Evolutionary conservation across 2,888 invertebrate species (phyloP), one percentile per base, ranked within the genome.

Genomic region (Sphaerophoria taeniata): DNA sequence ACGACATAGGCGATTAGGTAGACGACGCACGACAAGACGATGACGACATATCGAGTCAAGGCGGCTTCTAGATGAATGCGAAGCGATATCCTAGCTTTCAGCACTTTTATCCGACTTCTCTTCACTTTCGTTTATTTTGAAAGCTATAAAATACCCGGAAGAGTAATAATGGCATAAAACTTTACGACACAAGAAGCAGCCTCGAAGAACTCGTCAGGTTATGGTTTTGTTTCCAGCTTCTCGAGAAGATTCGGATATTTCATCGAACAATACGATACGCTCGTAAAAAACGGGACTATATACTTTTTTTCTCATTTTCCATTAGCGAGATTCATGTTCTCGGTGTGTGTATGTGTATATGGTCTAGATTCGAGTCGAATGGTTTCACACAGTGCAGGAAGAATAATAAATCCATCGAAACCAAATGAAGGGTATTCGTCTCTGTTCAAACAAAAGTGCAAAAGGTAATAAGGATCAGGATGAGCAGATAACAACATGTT

Each of bases 391-490:
- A 24, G 24, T 24, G 24, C 24, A 24, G 24, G 24, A 24, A 34
- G 43, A 61, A 65, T 36, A 76, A 60, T 24, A 24, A 24, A 1
- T 71, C 9, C 76, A 36, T 47, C 49, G 73, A 51, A 24, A 67
- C 67, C 47, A 33, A 73, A 72, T 76, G 82, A 65, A 85, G 74
- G 71, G 75, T 79, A 81, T 77, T 85, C 85, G 70, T 65, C 69
- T 85, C 2, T 24, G 24, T 24, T 73, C 70, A 81, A 85, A 85
- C 85, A 85, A 85, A 85, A 85, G 85, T 85, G 85, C 85, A 85
- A 85, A 85, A 85, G 85, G 85, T 85, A 85, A 85, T 85, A 85
- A 85, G 85, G 85, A 85, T 85, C 81, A 73, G 81, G 85, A 85
- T 77, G 85, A 85, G 60, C 70, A 85, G 85, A 85, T 85, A 85